Evolutionary conservation across 2,888 invertebrate genomes (phyloP), one percentile per base, ranked within the genome.

Genomic region (Empis livida): DNA sequence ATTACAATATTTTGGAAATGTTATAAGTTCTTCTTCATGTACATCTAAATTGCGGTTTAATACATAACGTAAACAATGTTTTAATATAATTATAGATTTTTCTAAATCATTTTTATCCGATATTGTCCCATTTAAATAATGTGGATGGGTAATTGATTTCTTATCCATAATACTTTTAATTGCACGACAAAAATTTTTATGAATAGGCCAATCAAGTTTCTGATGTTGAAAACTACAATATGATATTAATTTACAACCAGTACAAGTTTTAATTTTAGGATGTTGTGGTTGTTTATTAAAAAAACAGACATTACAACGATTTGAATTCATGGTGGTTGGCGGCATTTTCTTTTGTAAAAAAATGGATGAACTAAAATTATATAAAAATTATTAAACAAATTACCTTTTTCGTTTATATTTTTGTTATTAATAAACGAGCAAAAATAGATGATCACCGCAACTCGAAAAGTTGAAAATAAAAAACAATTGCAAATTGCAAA

Each of bases 201-300:
- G 84, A 1, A 63, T 61, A 42, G 74, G 73, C 80, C 82, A 82
- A 59, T 84, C 77, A 37, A 70, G 60, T 44, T 75, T 75, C 57
- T 84, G 82, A 61, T 84, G 84, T 11, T 76, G 74, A 51, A 72
- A 73, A 47, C 67, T 68, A 62, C 84, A 84, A 64, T 84, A 85
- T 35, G 73, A 70, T 10, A 75, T 73, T 16, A 70, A 57, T 53
- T 73, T 75, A 59, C 84, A 84, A 10, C 73, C 76, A 11, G 74
- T 71, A 63, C 84, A 84, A 53, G 75, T 71, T 20, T 43, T 27
- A 17, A 44, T 27, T 27, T 27, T 27, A 8, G 23, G 23, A 27
- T 27, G 23, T 9, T 27, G 23, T 27, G 23, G 23, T 27, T 27
- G 23, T 27, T 35, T 35, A 13, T n/a, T 35, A n/a, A n/a, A 13